Conservation (phyloP, 1,140 invertebrate genomes). For the Pogonomyrmex barbatus region DNA sequence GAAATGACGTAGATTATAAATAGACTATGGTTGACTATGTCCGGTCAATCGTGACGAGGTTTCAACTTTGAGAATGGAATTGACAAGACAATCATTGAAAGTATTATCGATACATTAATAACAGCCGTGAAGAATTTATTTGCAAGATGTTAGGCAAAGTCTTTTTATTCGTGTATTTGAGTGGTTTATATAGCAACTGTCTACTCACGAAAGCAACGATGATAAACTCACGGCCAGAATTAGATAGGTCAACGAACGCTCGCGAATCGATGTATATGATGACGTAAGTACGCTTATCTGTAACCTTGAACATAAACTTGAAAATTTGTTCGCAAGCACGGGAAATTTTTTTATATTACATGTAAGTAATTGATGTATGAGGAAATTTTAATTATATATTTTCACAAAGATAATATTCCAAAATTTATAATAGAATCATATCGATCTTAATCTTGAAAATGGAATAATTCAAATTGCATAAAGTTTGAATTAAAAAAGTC, state of each 20-base stretch:
- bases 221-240: conserved; percentile 17
- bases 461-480: neutral
- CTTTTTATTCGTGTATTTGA: neutral
- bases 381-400: neutral
- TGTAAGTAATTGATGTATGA: neutral
- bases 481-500: neutral
- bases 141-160: neutral
- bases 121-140: conserved; percentile 1
- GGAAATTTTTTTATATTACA: conserved; percentile 2
- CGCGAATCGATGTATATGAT: conserved; percentile 41
- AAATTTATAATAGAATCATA: conserved; percentile 5
- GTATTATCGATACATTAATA: neutral
- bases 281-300: conserved; percentile 34
- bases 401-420: conserved; percentile 15
- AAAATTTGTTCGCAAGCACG: conserved; percentile 3
- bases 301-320: conserved; percentile 58
- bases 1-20: conserved; percentile 26
- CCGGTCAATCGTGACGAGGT: conserved; percentile 19
- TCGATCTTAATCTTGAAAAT: neutral
- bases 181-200: conserved; percentile 18
- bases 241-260: conserved; percentile 39
- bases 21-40: neutral
- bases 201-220: neutral
- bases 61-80: neutral
- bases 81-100: neutral